Percentiles rank a stretch among this genome's conserved stretches.
Evolutionary conservation across 2,113 vertebrate genomes (phyloP).

Genomic region (Alces alces): DNA sequence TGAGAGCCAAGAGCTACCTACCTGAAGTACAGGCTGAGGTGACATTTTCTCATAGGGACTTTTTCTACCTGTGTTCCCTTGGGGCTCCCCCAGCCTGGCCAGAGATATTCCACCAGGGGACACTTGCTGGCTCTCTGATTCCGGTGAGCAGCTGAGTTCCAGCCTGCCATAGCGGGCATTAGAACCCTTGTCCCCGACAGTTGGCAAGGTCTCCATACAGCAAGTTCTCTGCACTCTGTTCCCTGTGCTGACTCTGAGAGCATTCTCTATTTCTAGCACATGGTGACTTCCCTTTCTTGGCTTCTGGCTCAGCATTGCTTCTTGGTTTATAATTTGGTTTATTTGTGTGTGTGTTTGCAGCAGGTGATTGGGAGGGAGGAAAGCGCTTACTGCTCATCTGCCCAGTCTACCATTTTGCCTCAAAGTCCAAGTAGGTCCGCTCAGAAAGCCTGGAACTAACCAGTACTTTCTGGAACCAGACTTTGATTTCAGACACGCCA

Average conservation of each 20-base stretch:
- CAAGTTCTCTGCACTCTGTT: not conserved
- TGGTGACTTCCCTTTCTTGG: not conserved
- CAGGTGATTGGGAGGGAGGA: not conserved
- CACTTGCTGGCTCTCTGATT: not conserved
- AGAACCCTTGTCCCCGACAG: not conserved
- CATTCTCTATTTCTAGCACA: not conserved
- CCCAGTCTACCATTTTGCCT: not conserved
- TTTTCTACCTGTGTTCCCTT: not conserved
- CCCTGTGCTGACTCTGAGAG: not conserved
- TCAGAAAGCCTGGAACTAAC: not conserved
- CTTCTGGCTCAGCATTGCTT: not conserved
- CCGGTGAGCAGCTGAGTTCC: not conserved
- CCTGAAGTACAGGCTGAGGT: not conserved
- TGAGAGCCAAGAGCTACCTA: not conserved
- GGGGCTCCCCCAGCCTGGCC: not conserved
- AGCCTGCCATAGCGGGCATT: not conserved
- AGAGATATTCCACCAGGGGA: not conserved
- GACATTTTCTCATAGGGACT: not conserved
- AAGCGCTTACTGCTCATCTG: not conserved
- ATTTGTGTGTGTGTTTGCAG: not conserved
- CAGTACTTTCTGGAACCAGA: not conserved
- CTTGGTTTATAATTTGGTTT: not conserved
- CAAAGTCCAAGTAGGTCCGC: not conserved
- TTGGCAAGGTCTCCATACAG: not conserved
- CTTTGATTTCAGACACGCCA: not conserved